These are phyloP conservation scores for Andrena camellia DNA, from an alignment of 2,888 invertebrate genomes.

Conservation along the genomic window DNA sequence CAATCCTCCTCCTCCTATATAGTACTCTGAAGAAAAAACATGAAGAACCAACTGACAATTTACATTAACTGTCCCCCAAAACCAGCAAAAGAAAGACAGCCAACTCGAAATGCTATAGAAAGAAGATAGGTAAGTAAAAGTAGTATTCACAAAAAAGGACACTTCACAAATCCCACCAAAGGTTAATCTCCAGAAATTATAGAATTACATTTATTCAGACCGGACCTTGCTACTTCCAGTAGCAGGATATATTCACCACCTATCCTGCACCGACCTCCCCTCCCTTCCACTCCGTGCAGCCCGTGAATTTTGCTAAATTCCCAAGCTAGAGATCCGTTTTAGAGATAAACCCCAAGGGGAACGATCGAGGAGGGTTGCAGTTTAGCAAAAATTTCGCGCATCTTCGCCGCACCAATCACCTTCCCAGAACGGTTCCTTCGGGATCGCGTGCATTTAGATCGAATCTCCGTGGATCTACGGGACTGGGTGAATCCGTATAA, in stretches of 20 bases:
- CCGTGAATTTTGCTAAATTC: neutral
- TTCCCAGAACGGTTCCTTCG: slow-evolving; percentile 20
- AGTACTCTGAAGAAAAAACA: too few species aligned
- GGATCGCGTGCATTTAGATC: slow-evolving; percentile 46
- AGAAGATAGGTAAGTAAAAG: too few species aligned
- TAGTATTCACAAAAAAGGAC: too few species aligned
- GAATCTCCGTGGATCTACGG: slow-evolving; percentile 57
- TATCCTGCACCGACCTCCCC: neutral
- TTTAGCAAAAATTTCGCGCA: slow-evolving; percentile 17
- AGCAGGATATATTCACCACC: neutral
- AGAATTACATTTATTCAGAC: neutral
- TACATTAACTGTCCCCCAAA: too few species aligned
- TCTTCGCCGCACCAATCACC: slow-evolving; percentile 1
- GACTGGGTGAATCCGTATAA: slow-evolving; percentile 26
- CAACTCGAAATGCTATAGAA: too few species aligned
- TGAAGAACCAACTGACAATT: too few species aligned
- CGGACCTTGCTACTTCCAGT: neutral
- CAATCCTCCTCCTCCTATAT: too few species aligned
- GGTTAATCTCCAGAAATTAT: neutral
- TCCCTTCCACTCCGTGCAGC: neutral
- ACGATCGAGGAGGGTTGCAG: slow-evolving; percentile 1
- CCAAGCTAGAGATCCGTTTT: neutral
- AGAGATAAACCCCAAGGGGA: neutral
- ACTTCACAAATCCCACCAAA: neutral
- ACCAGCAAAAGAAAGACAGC: too few species aligned